phyloP scores from a whole-genome alignment of 2,797 vertebrate genomes.

The Oreortyx pictus region DNA sequence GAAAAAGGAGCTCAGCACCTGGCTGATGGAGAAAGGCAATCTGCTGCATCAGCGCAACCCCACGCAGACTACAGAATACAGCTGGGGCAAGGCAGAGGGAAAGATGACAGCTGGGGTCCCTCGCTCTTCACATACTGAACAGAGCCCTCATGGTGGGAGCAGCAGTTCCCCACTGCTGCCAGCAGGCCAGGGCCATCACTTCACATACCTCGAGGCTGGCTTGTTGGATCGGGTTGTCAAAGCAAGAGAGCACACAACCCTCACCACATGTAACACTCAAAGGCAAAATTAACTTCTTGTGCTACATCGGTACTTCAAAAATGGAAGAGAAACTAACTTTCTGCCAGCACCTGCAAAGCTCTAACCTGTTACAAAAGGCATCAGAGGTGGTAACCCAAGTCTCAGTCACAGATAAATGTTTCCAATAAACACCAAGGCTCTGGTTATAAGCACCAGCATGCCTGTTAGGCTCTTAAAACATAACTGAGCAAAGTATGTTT shows the following conservation, averaged over 20 bases:
- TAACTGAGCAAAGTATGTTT: background rate
- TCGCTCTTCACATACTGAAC: background rate
- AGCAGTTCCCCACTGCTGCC: background rate
- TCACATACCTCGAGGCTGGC: background rate
- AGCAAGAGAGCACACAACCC: background rate
- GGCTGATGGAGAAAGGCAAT: background rate
- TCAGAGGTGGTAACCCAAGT: background rate
- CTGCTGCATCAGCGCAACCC: background rate
- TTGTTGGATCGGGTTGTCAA: background rate
- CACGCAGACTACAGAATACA: background rate
- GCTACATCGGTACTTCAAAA: fast-evolving
- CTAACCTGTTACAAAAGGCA: background rate
- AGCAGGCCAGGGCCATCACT: background rate
- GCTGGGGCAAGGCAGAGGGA: background rate
- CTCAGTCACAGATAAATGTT: background rate
- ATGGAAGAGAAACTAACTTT: background rate
- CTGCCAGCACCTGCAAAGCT: background rate
- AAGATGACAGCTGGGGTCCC: background rate
- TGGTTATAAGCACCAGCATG: background rate
- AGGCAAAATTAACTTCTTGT: background rate
- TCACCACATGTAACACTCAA: background rate
- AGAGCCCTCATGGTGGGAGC: background rate
- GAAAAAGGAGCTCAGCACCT: background rate
- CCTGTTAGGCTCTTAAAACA: background rate
- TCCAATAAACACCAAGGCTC: background rate